Percentiles rank a stretch among this genome's conserved stretches.
phyloP scores from a whole-genome alignment of 2,888 invertebrate species.

The Andrena hattorfiana region DNA sequence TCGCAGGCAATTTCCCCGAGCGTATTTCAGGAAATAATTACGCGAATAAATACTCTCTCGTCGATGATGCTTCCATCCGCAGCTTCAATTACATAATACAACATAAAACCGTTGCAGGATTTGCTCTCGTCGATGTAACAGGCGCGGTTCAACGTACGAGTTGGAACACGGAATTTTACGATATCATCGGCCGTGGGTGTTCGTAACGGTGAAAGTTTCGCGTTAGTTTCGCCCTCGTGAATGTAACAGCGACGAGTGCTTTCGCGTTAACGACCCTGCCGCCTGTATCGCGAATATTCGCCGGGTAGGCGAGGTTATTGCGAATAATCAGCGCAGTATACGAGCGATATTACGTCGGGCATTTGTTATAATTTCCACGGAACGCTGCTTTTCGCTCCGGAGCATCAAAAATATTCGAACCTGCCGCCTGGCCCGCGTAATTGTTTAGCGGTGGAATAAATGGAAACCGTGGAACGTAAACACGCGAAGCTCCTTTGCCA shows the following conservation, averaged over 20 bases:
- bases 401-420: not conserved
- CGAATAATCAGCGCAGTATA: not conserved
- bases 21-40: slow-evolving; percentile 4
- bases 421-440: not conserved
- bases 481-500: not conserved
- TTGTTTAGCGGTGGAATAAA: not conserved
- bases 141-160: slow-evolving; percentile 36
- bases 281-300: slow-evolving; percentile 8
- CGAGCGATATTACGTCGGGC: not conserved
- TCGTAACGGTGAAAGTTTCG: slow-evolving; percentile 45
- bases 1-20: not conserved
- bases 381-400: not conserved
- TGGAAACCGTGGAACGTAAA: not conserved
- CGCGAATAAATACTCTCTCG: not conserved
- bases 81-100: not conserved
- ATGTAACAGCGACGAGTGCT: slow-evolving; percentile 27
- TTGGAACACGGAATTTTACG: slow-evolving; percentile 35
- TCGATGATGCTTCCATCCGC: not conserved
- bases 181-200: slow-evolving; percentile 18
- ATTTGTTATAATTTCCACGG: slow-evolving; percentile 6
- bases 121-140: slow-evolving; percentile 7
- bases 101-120: not conserved
- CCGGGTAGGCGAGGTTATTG: not conserved
- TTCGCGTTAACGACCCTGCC: slow-evolving; percentile 11
- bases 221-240: slow-evolving; percentile 6